Base-by-base conservation (phyloP, 2,888 invertebrate species). In the Megaustenia siamemsis region DNA sequence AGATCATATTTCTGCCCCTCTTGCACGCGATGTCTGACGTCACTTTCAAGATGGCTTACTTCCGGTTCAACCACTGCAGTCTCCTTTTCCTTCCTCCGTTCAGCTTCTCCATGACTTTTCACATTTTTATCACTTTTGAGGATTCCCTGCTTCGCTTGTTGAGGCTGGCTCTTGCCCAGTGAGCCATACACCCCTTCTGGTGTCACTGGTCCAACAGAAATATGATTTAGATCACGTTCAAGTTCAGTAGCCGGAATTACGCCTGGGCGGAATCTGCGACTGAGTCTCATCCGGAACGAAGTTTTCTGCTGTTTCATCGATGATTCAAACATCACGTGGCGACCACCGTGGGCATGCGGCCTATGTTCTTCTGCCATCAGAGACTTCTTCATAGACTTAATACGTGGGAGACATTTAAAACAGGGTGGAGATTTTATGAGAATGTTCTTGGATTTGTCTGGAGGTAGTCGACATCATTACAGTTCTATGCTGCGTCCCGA, bases 271-370 rank as follows among this genome's bases (percentile, higher is more conserved):
- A 83, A 32, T 35, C 77, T 43, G 18, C 83, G 76, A 38, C 76
- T 83, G 66, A 83, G 66, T n/a, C 68, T 45, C 69, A 77, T 77
- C 18, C 77, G 28, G 63, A 83, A 83, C 12, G 83, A 60, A 21
- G 83, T 40, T 32, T 69, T 66, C n/a, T 82, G 81, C n/a, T 53
- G 35, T 32, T 79, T 53, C 79, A 79, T 79, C 12, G 28, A 21
- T n/a, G n/a, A n/a, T n/a, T n/a, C n/a, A n/a, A n/a, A n/a, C n/a
- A n/a, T n/a, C n/a, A n/a, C n/a, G n/a, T n/a, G n/a, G n/a, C 12
- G 45, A 45, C 45, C 45, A 12, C 12, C 12, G 8, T 45, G 45
- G 6, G 8, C 12, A 10, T 12, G 12, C 12, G 45, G 45, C 45
- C 8, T 45, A 6, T 45, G 45, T 45, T 45, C 12, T 10, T 6